A percentile compares a stretch with the other conserved stretches of the same genome.
These are phyloP conservation scores for Cepaea nemoralis DNA, from an alignment of 1,140 invertebrate genomes.

Conservation along the genomic window DNA sequence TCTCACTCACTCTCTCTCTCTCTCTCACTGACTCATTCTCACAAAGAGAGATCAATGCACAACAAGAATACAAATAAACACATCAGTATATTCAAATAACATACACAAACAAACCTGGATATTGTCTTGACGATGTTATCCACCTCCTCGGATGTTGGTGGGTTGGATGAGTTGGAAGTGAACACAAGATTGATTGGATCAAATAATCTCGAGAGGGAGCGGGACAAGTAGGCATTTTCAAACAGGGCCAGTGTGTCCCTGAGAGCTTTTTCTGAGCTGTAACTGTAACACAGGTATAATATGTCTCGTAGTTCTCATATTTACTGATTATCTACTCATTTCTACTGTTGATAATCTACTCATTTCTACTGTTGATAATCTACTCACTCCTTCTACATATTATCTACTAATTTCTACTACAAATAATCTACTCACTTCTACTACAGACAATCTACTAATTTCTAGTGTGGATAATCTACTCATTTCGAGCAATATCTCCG, in stretches of 20 bases:
- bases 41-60: background rate
- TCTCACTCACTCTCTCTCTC: no score
- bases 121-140: conserved; percentile 80
- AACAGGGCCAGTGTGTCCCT: conserved; percentile 77
- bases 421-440: no score
- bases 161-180: conserved; percentile 72
- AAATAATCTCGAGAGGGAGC: conserved; percentile 85
- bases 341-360: no score
- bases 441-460: no score
- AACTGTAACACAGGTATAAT: background rate
- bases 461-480: no score
- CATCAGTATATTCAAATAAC: background rate
- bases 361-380: no score
- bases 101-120: conserved; percentile 75
- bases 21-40: no score
- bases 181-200: conserved; percentile 90
- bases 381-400: no score
- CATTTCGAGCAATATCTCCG: no score
- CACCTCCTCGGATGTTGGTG: conserved; percentile 79
- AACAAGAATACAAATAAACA: background rate
- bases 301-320: no score
- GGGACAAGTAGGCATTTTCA: conserved; percentile 89
- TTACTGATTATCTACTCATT: no score
- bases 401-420: no score
- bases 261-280: conserved; percentile 72